Conservation (phyloP, 2,797 vertebrate species). For the Sandelia bainsii region DNA sequence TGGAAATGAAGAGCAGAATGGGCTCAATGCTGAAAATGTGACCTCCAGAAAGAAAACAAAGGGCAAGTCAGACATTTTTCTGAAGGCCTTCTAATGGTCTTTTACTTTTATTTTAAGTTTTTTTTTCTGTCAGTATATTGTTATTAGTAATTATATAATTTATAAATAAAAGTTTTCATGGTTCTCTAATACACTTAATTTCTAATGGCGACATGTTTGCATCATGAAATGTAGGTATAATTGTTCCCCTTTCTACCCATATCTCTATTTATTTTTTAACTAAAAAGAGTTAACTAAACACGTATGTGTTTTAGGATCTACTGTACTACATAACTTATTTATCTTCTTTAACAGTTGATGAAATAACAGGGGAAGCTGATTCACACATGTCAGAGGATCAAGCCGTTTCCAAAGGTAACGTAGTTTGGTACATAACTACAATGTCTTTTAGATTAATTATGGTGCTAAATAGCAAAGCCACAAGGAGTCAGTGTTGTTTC, state of each 20-base stretch:
- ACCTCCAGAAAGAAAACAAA: conserved; percentile 74
- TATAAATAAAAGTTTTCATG: background rate
- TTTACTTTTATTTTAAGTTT: background rate
- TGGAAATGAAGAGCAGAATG: conserved; percentile 37
- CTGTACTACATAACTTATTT: background rate
- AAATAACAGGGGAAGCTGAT: conserved; percentile 70
- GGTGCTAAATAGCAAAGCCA: conserved; percentile 43
- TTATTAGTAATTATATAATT: too few relatives aligned
- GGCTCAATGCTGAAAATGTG: conserved; percentile 15
- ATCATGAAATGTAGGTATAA: background rate
- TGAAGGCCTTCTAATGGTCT: background rate
- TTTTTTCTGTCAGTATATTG: background rate
- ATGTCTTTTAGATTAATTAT: background rate
- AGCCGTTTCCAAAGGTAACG: conserved; percentile 77
- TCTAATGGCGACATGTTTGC: background rate
- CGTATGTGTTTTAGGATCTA: background rate
- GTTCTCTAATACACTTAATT: background rate
- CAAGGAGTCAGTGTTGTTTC: conserved; percentile 66
- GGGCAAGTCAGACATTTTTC: conserved; percentile 38
- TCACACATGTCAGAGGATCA: conserved; percentile 58
- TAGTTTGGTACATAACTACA: background rate
- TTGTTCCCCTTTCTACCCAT: background rate
- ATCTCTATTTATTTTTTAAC: background rate
- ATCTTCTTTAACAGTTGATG: conserved; percentile 68
- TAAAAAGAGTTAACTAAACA: background rate